A percentile compares a stretch with the other conserved stretches of the same genome.
Evolutionary conservation across 1,140 invertebrate genomes (phyloP).

Genomic region (Helicoverpa armigera): DNA sequence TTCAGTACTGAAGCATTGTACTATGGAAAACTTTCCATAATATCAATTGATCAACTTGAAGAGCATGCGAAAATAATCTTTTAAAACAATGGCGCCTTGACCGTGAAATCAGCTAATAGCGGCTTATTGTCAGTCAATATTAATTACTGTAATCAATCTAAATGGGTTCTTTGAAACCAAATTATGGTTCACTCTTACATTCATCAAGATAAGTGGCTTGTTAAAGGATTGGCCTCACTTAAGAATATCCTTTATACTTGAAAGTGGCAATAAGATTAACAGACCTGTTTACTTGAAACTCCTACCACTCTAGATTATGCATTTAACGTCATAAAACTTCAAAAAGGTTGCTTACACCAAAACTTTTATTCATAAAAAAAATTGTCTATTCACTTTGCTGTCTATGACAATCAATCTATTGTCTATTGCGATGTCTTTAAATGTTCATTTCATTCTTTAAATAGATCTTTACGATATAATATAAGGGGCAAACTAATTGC

Average conservation of each 20-base stretch:
- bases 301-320: not conserved
- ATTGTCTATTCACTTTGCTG: not conserved
- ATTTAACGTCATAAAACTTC: not conserved
- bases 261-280: not conserved
- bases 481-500: not conserved
- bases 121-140: slow-evolving; percentile 30
- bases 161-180: slow-evolving; percentile 31
- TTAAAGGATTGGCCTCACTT: not conserved
- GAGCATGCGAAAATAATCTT: slow-evolving; percentile 35
- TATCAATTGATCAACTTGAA: not conserved
- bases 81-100: slow-evolving; percentile 27
- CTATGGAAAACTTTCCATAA: slow-evolving; percentile 13
- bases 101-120: slow-evolving; percentile 34
- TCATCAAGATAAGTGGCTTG: slow-evolving; percentile 12
- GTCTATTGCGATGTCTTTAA: not conserved
- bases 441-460: not conserved
- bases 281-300: not conserved
- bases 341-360: not conserved
- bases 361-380: not conserved
- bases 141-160: slow-evolving; percentile 37
- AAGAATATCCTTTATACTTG: not conserved
- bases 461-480: not conserved
- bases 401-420: not conserved
- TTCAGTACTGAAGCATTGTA: not conserved
- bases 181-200: slow-evolving; percentile 30